Base-by-base conservation (phyloP, 2,113 vertebrate genomes). In the Erinaceus europaeus region DNA sequence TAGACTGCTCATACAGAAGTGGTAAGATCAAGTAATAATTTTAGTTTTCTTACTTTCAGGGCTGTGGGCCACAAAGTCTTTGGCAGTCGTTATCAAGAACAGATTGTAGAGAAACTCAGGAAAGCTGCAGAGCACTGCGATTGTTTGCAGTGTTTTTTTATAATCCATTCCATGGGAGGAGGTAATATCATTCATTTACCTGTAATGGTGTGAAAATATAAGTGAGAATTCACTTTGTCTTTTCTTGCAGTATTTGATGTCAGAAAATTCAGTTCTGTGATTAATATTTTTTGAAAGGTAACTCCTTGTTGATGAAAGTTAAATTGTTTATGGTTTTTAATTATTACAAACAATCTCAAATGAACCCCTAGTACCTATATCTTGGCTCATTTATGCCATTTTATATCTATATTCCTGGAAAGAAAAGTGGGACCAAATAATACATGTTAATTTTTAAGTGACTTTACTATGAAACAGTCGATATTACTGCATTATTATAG, bases 151-250 rank as follows among this genome's bases (percentile, higher is more conserved):
- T 98, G 98, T 88, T 99, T 99, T 93, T 99, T 99, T 91, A 92
- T 99, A 75, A 98, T 99, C 92, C 99, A 99, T 95, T 99, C 99
- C 32, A 99, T 99, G 99, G 99, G 99, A 96, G 99, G 99, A 97
- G 99, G 99, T 99, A 96, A 97, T 96, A 73, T 61, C 76, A 44
- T 3, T 76, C 27, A 52, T 2, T 86, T 3, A 2, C 42, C 86
- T 84, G 4, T 29, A 12, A 79, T 15, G 57, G 0, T 48, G 21
- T 48, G 88, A 74, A 80, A 71, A 25, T 76, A 9, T 5, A 29
- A 69, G 2, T 73, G 13, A 64, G 2, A 76, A 59, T 80, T 88
- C n/a, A 29, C 79, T 65, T 34, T 91, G n/a, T n/a, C n/a, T n/a
- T n/a, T n/a, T n/a, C n/a, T n/a, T n/a, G n/a, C n/a, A n/a, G n/a